Conservation (phyloP, 2,888 invertebrate genomes). For the Phyto melanocephala region DNA sequence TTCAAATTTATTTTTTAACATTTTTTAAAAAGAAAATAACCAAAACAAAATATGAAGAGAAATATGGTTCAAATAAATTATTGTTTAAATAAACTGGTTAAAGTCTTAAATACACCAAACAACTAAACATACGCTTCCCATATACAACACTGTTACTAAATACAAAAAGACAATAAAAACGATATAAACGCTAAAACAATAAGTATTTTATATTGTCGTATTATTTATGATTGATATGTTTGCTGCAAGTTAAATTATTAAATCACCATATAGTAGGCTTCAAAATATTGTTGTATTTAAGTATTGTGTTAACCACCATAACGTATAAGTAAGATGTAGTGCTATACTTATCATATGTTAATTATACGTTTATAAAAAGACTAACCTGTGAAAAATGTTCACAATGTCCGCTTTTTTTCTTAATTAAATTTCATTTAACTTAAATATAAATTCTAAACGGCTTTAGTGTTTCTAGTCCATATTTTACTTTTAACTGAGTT, state of each 20-base stretch:
- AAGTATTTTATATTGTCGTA: neutral
- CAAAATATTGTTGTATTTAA: neutral
- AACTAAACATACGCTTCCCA: too few relatives aligned
- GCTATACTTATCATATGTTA: too few relatives aligned
- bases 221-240: neutral
- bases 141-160: too few relatives aligned
- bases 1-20: slow-evolving; percentile 12
- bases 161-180: neutral
- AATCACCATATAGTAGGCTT: slow-evolving; percentile 13
- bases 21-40: too few relatives aligned
- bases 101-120: slow-evolving; percentile 4
- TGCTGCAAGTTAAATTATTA: slow-evolving; percentile 4
- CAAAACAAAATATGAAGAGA: neutral
- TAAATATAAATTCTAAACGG: too few relatives aligned
- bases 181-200: neutral
- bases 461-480: too few relatives aligned
- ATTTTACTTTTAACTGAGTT: too few relatives aligned
- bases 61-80: slow-evolving; percentile 20
- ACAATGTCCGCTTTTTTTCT: too few relatives aligned
- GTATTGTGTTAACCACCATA: neutral
- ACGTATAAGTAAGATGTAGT: neutral
- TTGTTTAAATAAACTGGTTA: slow-evolving; percentile 7
- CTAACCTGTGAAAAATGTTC: too few relatives aligned
- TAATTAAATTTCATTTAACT: too few relatives aligned
- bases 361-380: too few relatives aligned